Evolutionary conservation across 2,113 vertebrate genomes (phyloP).

Genomic region (Lamprotornis superbus): DNA sequence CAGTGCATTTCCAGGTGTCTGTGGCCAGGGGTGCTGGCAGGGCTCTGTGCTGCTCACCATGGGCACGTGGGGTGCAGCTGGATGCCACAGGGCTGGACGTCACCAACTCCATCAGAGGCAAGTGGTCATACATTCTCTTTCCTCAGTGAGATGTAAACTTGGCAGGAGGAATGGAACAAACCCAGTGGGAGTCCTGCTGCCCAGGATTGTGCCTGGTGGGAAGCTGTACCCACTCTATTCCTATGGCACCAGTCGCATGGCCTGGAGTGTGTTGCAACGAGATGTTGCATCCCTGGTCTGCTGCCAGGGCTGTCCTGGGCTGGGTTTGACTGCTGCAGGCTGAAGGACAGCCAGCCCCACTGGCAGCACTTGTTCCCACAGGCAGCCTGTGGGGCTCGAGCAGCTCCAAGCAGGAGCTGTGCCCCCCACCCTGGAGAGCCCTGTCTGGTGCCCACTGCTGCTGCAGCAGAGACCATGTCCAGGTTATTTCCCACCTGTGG

Average conservation of each 20-base stretch:
- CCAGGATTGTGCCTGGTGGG: not conserved
- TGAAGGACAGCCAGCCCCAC: not conserved
- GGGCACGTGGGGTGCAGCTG: not conserved
- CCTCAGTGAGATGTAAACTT: not conserved
- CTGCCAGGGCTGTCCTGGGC: not conserved
- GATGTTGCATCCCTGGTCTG: not conserved
- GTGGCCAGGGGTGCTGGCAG: not conserved
- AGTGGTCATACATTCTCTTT: not conserved
- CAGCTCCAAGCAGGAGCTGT: not conserved
- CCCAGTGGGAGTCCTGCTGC: not conserved
- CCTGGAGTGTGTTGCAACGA: not conserved
- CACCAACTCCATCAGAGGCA: fast-evolving
- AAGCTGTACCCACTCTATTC: fast-evolving
- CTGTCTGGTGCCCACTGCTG: fast-evolving
- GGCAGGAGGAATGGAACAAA: not conserved
- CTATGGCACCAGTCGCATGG: fast-evolving
- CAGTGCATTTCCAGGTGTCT: not conserved
- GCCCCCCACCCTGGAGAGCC: not conserved
- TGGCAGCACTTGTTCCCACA: not conserved
- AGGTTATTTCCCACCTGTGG: fast-evolving
- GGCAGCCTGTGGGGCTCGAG: not conserved
- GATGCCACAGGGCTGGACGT: fast-evolving
- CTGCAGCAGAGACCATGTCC: fast-evolving
- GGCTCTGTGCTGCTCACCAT: fast-evolving
- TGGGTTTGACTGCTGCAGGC: fast-evolving